Percentiles rank a stretch among this genome's conserved stretches.
phyloP scores from a whole-genome alignment of 37 sponge, comb jelly and placozoan species.

The Bolinopsis microptera region DNA sequence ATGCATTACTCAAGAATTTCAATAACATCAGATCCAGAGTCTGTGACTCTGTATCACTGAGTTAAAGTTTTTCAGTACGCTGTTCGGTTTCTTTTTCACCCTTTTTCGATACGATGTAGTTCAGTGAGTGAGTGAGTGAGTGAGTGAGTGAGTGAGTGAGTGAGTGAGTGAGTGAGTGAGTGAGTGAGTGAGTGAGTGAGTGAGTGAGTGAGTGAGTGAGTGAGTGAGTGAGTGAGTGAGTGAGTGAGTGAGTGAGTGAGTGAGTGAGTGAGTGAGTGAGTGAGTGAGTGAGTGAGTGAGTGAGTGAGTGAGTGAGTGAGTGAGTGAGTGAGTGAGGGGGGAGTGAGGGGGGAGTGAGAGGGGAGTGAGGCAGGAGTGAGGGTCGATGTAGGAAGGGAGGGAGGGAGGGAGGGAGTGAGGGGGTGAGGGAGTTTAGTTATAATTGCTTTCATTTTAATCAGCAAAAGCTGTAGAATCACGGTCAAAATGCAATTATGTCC shows the following conservation, averaged over 20 bases:
- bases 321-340: not conserved
- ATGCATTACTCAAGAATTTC: too few relatives aligned
- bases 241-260: not conserved
- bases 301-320: not conserved
- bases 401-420: not conserved
- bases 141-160: constrained; percentile 22
- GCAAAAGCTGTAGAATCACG: not conserved
- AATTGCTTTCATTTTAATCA: too few relatives aligned
- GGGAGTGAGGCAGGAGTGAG: not conserved
- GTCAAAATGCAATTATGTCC: not conserved
- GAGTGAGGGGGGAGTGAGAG: not conserved
- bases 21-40: too few relatives aligned
- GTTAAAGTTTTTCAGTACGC: too few relatives aligned
- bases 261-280: not conserved
- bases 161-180: not conserved
- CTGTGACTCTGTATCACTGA: too few relatives aligned
- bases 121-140: constrained; percentile 27
- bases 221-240: constrained; percentile 1
- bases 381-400: not conserved
- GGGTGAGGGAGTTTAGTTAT: not conserved
- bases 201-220: not conserved
- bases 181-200: not conserved
- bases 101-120: too few relatives aligned
- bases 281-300: not conserved
- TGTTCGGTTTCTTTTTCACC: too few relatives aligned